Evolutionary conservation across 2,113 vertebrate species (phyloP), one percentile per base, ranked within the genome.

Genomic region (Mirounga angustirostris): DNA sequence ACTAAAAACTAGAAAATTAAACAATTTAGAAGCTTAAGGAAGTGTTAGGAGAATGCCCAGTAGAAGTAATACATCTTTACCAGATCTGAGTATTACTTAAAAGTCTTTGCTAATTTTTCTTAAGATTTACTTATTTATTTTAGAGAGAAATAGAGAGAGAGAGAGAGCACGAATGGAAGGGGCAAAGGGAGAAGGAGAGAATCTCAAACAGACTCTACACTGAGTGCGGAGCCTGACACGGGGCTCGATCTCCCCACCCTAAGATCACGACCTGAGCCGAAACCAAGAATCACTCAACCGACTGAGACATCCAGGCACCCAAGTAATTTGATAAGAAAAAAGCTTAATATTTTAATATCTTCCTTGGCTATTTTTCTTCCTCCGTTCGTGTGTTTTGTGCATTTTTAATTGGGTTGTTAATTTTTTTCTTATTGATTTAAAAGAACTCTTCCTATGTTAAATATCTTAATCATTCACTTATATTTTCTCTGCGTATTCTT

Each of bases 1-100:
- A 87, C 22, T 69, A 92, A 74, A 19, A 43, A 24, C 59, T 92
- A 81, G 80, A 94, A 89, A 90, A 92, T 80, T 40, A 89, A 84
- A 19, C 15, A 82, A 46, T 26, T 88, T 91, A 36, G 21, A 88
- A 78, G 19, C 11, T 78, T 78, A 71, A 24, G 21, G 30, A 52
- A 0, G 18, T 63, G 7, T 46, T 36, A 40, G 40, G 54, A 56
- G 28, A 85, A 86, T 26, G 18, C 40, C 36, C n/a, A 58, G 1
- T 85, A 33, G n/a, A 87, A 59, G 43, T n/a, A 82, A n/a, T 5
- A 22, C 5, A 52, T 40, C 46, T 59, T 79, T 46, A 76, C 52
- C n/a, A 93, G 58, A 80, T 58, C 28, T 87, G 40, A 87, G 5
- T 88, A 52, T 65, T n/a, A 84, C 18, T 36, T 69, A n/a, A 67